A percentile compares a stretch with the other conserved stretches of the same genome.
Conservation (phyloP, 2,797 vertebrate genomes). For the Enteromius mattozi region DNA sequence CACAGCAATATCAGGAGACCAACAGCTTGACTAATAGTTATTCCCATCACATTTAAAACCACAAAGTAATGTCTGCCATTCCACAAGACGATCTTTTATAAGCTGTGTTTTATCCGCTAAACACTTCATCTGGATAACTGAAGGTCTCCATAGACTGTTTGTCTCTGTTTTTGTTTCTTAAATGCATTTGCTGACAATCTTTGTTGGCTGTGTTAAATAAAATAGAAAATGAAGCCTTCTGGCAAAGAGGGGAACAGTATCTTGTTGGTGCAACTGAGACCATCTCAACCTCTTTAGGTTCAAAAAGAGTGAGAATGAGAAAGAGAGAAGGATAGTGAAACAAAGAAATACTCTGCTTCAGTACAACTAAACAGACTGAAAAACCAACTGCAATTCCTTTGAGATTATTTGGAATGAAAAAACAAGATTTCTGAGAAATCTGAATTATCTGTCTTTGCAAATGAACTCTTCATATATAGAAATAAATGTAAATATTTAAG, state of each 20-base stretch:
- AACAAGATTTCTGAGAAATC: too few species aligned
- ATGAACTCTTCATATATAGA: too few species aligned
- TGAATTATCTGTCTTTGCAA: too few species aligned
- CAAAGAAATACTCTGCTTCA: neutral
- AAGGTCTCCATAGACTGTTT: neutral
- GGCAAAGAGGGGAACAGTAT: neutral
- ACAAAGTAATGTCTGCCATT: conserved; percentile 6
- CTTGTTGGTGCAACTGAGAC: neutral
- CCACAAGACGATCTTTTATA: neutral
- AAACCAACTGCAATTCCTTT: too few species aligned
- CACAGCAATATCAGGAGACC: conserved; percentile 19
- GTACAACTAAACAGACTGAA: neutral
- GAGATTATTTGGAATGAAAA: too few species aligned
- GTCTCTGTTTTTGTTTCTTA: conserved; percentile 6
- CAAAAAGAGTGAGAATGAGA: neutral
- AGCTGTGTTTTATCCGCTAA: neutral
- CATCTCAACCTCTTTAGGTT: neutral
- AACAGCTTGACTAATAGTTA: conserved; percentile 7
- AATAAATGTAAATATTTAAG: too few species aligned
- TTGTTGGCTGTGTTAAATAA: neutral
- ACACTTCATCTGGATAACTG: conserved; percentile 8
- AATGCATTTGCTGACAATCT: conserved; percentile 1
- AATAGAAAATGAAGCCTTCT: neutral
- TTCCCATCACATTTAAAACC: conserved; percentile 12
- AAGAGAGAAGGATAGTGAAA: neutral